Percentiles rank a stretch among this genome's conserved stretches.
Evolutionary conservation across 2,888 invertebrate genomes (phyloP).

Genomic region (Callyntrura guangdongensis): DNA sequence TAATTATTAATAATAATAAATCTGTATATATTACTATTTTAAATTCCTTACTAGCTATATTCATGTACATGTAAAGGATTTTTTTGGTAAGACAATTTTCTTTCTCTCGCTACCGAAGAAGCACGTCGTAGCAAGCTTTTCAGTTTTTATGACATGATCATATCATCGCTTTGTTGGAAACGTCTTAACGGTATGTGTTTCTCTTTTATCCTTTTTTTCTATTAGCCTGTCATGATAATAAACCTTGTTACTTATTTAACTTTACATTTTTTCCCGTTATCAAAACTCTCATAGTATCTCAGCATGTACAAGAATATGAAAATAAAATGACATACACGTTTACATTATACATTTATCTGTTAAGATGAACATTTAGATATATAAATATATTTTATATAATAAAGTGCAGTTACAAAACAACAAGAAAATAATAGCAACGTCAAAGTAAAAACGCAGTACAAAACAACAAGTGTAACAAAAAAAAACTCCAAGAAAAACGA

Average conservation of each 20-base stretch:
- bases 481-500: neutral
- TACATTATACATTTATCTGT: too few relatives aligned
- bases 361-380: neutral
- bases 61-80: conserved; percentile 53
- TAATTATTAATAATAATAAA: neutral
- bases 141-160: conserved; percentile 18
- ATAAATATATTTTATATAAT: neutral
- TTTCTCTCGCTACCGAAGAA: neutral
- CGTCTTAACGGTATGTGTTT: neutral
- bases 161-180: conserved; percentile 7
- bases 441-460: conserved; percentile 16
- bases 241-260: conserved; percentile 43
- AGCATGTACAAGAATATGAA: conserved; percentile 62
- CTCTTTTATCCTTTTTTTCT: neutral
- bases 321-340: conserved; percentile 30
- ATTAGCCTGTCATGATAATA: conserved; percentile 41
- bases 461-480: conserved; percentile 6
- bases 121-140: too few relatives aligned
- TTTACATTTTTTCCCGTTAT: conserved; percentile 45
- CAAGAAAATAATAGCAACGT: neutral
- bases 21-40: neutral
- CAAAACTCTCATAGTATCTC: conserved; percentile 49
- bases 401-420: neutral
- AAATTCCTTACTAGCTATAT: conserved; percentile 2
- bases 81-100: conserved; percentile 33